Base-by-base conservation (phyloP, 2,797 vertebrate genomes). In the Coregonus sp. region DNA sequence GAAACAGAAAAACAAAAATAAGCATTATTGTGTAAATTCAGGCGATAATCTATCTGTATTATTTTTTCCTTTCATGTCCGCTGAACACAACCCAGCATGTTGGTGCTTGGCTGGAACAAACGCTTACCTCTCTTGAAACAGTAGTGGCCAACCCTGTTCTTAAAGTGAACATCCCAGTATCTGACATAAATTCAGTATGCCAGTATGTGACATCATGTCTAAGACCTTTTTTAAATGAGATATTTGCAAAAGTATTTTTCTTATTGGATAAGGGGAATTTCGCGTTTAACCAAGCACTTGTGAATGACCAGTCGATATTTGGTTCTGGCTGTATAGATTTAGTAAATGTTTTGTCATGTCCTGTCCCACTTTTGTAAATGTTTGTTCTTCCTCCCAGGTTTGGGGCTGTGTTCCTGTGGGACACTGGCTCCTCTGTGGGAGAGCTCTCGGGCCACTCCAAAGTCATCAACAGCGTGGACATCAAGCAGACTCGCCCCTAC, bases 361-460 rank as follows among this genome's bases (percentile, higher is more conserved):
- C 5, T 47, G 5, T 68, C 25, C 74, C 20, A 47, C 31, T 1
- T 73, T 4, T 33, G 33, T 6, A 69, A 65, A 31, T 80, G 5
- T 7, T 6, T 79, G n/a, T 72, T 81, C 6, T 1, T 80, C 35
- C 78, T 69, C 87, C 65, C 80, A 98, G 98, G 88, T 99, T 95
- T 1, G 98, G 95, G 3, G 91, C 96, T 0, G 97, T 98, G 79
- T 98, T 99, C 90, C 90, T 99, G 75, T 99, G 97, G 97, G 97
- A 99, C 86, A 92, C 94, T 0, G 98, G 98, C 14, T 97, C 97
- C 9, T 96, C 97, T 0, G 97, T 98, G 56, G 98, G 98, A 0
- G 96, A 98, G 33, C 86, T 99, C 65, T 92, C 93, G 0, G 96
- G 97, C 40, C 98, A 99, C 91, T 92, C 91, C 86, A 99, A 99